Conservation (phyloP, 2,888 invertebrate species). For the Acanthosepion pharaonis region DNA sequence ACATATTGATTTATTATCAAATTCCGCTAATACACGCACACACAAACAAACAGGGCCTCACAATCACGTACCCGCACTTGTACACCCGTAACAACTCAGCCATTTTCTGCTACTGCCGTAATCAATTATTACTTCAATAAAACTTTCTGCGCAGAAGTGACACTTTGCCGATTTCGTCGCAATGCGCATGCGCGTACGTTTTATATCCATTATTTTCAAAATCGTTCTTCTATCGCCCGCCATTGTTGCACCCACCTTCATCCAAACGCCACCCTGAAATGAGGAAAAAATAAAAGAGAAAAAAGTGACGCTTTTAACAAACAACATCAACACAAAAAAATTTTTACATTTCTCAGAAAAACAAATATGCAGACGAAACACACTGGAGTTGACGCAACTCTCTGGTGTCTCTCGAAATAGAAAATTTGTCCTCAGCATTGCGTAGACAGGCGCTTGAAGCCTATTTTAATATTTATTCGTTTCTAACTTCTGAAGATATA, state of each 20-base stretch:
- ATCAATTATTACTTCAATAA: constrained; percentile 21
- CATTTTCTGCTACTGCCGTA: not conserved
- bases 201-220: not conserved
- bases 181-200: not conserved
- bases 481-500: too few species aligned
- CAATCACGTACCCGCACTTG: not conserved
- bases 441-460: too few species aligned
- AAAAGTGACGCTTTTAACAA: too few species aligned
- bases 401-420: too few species aligned
- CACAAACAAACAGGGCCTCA: not conserved
- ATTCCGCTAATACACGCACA: not conserved
- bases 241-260: not conserved
- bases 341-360: too few species aligned
- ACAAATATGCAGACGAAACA: too few species aligned
- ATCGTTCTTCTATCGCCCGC: not conserved
- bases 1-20: not conserved
- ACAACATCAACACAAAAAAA: too few species aligned
- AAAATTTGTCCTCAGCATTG: too few species aligned
- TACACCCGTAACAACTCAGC: not conserved
- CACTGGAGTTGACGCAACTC: too few species aligned
- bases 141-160: constrained; percentile 21
- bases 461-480: too few species aligned
- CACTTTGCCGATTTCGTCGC: not conserved
- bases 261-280: too few species aligned
- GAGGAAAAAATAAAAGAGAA: too few species aligned